Conservation (phyloP, 2,113 vertebrate genomes). For the Pelusios castaneus region DNA sequence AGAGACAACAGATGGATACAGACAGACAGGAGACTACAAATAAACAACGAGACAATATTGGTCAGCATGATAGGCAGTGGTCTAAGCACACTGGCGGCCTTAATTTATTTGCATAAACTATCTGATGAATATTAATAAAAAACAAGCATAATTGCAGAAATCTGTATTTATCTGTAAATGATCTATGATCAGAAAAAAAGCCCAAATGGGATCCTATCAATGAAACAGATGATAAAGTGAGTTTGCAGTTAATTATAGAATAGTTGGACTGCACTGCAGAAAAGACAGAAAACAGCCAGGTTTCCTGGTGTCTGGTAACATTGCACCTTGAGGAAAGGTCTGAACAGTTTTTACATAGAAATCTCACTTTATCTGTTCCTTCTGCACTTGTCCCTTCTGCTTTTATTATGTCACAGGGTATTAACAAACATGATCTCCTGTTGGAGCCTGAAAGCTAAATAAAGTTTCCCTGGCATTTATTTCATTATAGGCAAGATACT, state of each 20-base stretch:
- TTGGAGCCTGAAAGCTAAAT: not conserved
- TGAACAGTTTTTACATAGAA: not conserved
- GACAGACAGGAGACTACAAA: not conserved
- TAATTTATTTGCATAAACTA: not conserved
- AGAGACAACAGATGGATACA: not conserved
- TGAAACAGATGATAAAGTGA: not conserved
- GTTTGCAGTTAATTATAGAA: not conserved
- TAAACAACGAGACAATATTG: not conserved
- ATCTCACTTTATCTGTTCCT: not conserved
- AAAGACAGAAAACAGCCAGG: not conserved
- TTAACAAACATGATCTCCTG: not conserved
- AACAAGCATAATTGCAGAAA: not conserved
- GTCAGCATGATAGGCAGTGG: not conserved
- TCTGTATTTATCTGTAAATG: not conserved
- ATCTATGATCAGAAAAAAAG: not conserved
- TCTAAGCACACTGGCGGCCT: not conserved
- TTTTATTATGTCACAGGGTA: not conserved
- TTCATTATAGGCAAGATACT: not conserved
- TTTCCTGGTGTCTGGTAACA: not conserved
- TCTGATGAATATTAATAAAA: conserved; percentile 12
- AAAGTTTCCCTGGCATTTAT: not conserved
- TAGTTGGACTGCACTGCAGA: not conserved
- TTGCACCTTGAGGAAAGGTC: conserved; percentile 32
- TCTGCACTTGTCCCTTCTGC: not conserved
- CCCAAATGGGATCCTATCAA: not conserved